These are phyloP conservation scores for Enhydra lutris DNA, from an alignment of 2,113 vertebrate genomes.

Conservation along the genomic window DNA sequence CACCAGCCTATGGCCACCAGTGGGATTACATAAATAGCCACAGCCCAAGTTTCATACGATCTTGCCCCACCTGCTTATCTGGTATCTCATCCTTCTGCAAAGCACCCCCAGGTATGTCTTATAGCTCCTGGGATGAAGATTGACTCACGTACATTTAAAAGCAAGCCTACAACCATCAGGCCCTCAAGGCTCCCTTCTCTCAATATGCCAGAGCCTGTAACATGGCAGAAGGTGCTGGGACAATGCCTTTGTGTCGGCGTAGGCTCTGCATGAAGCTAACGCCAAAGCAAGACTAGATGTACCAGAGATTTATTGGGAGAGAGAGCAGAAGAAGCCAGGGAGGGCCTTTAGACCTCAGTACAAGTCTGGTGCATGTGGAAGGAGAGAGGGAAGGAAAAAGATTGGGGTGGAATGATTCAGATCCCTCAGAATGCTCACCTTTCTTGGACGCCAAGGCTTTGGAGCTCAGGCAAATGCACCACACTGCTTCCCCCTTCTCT, in stretches of 20 bases:
- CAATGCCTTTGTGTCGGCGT: neutral
- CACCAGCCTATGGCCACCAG: neutral
- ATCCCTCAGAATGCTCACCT: rapidly evolving
- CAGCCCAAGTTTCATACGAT: neutral
- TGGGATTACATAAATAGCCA: too few relatives aligned
- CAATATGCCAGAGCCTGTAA: neutral
- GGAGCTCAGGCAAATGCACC: neutral
- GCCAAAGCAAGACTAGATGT: neutral
- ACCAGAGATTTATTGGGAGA: neutral
- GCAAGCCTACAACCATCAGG: neutral
- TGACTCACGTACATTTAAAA: neutral
- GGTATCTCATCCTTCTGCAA: neutral
- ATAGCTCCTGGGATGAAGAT: neutral
- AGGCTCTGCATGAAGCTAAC: neutral
- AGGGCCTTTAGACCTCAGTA: neutral
- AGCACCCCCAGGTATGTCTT: neutral
- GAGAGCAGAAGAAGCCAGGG: neutral
- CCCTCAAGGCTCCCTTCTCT: neutral
- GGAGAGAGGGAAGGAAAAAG: neutral
- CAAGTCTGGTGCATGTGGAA: neutral
- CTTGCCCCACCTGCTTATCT: neutral
- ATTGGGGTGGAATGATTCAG: rapidly evolving
- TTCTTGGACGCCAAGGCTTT: neutral
- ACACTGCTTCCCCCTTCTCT: neutral
- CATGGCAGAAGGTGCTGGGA: neutral